Base-by-base conservation (phyloP, 1,140 invertebrate genomes). In the Halesus radiatus region DNA sequence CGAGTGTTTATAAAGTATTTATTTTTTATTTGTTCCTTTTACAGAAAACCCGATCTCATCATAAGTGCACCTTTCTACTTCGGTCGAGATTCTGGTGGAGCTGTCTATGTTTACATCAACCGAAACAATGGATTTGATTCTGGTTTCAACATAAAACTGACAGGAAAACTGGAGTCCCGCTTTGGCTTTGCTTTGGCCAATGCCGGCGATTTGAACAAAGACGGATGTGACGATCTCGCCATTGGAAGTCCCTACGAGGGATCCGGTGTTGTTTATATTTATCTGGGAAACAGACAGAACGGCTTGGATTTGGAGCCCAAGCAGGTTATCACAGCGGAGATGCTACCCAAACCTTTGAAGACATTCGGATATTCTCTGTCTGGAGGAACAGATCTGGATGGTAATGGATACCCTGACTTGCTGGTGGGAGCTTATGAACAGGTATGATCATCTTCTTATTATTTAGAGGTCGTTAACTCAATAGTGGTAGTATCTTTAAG, bases 11-110 rank as follows among this genome's bases (percentile, higher is more conserved):
- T 3, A 45, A 13, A 45, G 10, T 45, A 45, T 7, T 7, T 45
- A 45, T 54, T 20, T 54, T 4, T 74, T 32, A 72, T 32, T 76
- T 54, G 52, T 81, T 83, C 68, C 78, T 74, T 68, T 90, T 91
- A 80, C 85, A 96, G 95, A 50, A 89, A 92, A 81, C 92, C 95
- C 22, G 98, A 99, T 90, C 89, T 99, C 8, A 90, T 98, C 60
- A 95, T 98, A 0, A 95, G 95, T 22, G 97, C 97, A 13, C 98
- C 98, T 16, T 97, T 98, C 88, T 98, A 96, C 85, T 98, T 97
- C 85, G 91, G 91, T 8, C 93, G 93, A 81, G 92, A 92, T 29
- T 89, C 92, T 58, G 97, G 96, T 52, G 98, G 98, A 32, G 96
- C 97, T 3, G 96, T 98, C 20, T 98, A 98, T 84, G 88, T 98